Conservation (phyloP, 2,797 vertebrate genomes). For the Sebastes diaconus region DNA sequence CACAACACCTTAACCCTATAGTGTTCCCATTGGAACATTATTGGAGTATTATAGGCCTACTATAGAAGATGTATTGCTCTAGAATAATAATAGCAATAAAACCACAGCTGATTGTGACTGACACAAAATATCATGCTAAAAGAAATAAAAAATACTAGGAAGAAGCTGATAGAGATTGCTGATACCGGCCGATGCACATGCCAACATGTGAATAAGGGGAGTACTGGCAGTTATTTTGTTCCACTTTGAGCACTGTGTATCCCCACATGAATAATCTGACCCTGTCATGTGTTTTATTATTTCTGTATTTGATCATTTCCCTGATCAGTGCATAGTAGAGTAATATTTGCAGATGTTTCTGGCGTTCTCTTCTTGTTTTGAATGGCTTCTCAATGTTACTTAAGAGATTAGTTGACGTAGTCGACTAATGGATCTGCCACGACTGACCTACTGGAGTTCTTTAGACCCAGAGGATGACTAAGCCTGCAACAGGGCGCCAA, state of each 20-base stretch:
- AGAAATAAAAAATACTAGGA: too few species aligned
- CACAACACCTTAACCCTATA: too few species aligned
- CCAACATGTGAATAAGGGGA: too few species aligned
- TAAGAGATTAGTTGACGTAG: constrained; percentile 54
- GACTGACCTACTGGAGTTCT: constrained; percentile 35
- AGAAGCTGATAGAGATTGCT: too few species aligned
- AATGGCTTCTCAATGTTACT: constrained; percentile 43
- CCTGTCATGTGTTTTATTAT: neutral
- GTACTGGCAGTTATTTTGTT: too few species aligned
- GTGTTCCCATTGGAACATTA: too few species aligned
- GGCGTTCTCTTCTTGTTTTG: constrained; percentile 12
- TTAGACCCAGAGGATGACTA: constrained; percentile 22
- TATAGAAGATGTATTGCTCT: too few species aligned
- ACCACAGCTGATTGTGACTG: too few species aligned
- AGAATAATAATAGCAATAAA: too few species aligned
- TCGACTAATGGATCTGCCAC: constrained; percentile 46
- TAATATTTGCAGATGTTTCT: constrained; percentile 1
- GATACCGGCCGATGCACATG: too few species aligned
- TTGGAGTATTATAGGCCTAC: too few species aligned
- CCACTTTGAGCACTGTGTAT: fast-evolving
- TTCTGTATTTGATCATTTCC: neutral
- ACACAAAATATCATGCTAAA: too few species aligned
- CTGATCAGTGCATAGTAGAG: neutral
- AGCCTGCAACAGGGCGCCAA: neutral
- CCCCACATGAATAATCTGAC: neutral